Evolutionary conservation across 2,113 vertebrate species (phyloP).

Genomic region (Orycteropus afer): DNA sequence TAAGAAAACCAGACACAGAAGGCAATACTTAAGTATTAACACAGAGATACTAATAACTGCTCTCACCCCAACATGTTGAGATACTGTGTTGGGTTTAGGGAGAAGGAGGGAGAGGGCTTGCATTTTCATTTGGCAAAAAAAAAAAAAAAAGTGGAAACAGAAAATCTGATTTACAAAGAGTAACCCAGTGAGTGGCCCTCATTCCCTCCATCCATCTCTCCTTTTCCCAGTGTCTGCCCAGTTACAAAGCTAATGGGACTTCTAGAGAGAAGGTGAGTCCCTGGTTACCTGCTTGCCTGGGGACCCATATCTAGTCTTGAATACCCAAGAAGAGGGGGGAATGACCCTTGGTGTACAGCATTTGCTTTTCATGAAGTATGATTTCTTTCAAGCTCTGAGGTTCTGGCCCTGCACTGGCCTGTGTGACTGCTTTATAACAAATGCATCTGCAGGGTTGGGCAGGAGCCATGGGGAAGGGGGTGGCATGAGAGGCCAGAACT

Average conservation of each 20-base stretch:
- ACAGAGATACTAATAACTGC: constrained; percentile 28
- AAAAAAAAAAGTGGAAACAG: constrained; percentile 5
- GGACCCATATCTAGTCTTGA: not conserved
- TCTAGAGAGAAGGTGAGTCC: not conserved
- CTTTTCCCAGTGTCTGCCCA: not conserved
- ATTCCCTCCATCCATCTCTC: not conserved
- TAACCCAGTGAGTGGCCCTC: not conserved
- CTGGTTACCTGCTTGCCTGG: not conserved
- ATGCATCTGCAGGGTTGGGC: not conserved
- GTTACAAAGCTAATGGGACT: not conserved
- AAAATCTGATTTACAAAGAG: constrained; percentile 42
- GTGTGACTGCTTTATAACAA: constrained; percentile 45
- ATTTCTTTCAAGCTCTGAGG: constrained; percentile 17
- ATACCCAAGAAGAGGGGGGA: not conserved
- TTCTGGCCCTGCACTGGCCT: constrained; percentile 6
- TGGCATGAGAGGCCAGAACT: not conserved
- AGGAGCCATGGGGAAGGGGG: not conserved
- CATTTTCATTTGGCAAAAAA: constrained; percentile 44
- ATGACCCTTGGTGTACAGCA: not conserved
- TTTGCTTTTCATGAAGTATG: constrained; percentile 25
- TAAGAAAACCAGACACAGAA: not conserved
- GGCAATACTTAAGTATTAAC: constrained; percentile 9
- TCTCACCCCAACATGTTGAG: constrained; percentile 29
- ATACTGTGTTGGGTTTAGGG: constrained; percentile 17
- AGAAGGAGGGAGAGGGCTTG: constrained; percentile 1